Evolutionary conservation across 2,888 invertebrate genomes (phyloP).

Genomic region (Halictus ligatus): DNA sequence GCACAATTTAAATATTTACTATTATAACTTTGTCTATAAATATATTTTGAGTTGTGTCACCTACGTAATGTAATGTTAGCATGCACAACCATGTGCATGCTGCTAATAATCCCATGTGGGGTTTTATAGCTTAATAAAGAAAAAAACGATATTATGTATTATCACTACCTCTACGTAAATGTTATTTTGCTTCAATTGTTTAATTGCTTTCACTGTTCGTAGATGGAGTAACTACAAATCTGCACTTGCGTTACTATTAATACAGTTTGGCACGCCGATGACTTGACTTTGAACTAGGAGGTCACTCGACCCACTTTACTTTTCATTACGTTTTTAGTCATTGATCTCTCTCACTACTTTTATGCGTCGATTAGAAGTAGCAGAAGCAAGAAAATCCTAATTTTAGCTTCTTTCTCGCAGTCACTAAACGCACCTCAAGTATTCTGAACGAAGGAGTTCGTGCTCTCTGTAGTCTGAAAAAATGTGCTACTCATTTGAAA

Average conservation of each 20-base stretch:
- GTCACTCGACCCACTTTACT: slow-evolving; percentile 7
- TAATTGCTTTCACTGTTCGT: not conserved
- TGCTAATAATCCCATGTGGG: too few species aligned
- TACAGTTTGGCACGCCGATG: slow-evolving; percentile 9
- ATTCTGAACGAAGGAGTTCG: not conserved
- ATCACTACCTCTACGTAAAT: not conserved
- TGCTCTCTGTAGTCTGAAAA: not conserved
- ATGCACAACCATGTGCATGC: too few species aligned
- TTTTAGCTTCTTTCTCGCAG: not conserved
- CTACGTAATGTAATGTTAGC: too few species aligned
- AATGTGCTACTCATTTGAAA: not conserved
- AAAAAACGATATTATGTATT: not conserved
- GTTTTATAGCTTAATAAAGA: too few species aligned
- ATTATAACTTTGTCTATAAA: too few species aligned
- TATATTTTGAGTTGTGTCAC: too few species aligned
- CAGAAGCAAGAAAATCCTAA: not conserved
- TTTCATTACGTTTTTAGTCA: not conserved
- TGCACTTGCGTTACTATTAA: slow-evolving; percentile 27
- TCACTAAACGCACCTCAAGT: not conserved
- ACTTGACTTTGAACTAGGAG: slow-evolving; percentile 41
- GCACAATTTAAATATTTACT: too few species aligned
- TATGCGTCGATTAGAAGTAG: not conserved
- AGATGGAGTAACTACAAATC: not conserved
- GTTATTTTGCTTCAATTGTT: not conserved
- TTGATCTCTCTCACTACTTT: slow-evolving; percentile 27